These are phyloP conservation scores for Rapana venosa DNA, from an alignment of 2,888 invertebrate genomes.

Conservation along the genomic window DNA sequence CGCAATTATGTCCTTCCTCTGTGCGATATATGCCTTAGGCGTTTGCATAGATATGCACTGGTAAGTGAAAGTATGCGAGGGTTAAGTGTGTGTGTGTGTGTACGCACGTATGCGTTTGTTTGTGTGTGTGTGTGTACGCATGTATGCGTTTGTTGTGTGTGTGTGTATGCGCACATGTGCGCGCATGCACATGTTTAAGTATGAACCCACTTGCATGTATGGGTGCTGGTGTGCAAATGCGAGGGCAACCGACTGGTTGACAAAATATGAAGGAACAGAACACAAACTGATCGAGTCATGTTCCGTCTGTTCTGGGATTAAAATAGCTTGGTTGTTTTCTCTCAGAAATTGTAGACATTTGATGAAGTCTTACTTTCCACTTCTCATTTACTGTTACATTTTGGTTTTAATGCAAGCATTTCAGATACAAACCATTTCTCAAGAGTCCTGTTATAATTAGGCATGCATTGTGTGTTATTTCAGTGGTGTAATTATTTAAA, in stretches of 20 bases:
- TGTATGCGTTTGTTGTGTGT: background rate
- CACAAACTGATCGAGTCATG: background rate
- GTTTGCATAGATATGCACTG: too few species aligned
- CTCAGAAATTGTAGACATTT: background rate
- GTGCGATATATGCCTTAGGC: too few species aligned
- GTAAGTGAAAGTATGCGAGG: too few species aligned
- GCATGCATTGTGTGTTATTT: too few species aligned
- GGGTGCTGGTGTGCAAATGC: background rate
- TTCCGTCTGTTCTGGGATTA: background rate
- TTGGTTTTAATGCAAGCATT: too few species aligned
- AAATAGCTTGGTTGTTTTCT: background rate
- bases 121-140: background rate
- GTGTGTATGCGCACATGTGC: slow-evolving; percentile 18
- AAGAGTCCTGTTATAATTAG: too few species aligned
- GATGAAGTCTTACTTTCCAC: background rate
- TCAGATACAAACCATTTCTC: too few species aligned
- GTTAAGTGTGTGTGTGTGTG: slow-evolving; percentile 18
- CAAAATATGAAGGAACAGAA: background rate
- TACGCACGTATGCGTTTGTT: background rate
- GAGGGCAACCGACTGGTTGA: background rate
- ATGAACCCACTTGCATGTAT: background rate
- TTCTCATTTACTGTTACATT: too few species aligned
- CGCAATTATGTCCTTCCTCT: too few species aligned
- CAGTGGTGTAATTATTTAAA: too few species aligned
- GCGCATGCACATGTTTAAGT: too few species aligned